Percentiles rank a stretch among this genome's conserved stretches.
Evolutionary conservation across 2,888 invertebrate genomes (phyloP).

Genomic region (Troilus luridus): DNA sequence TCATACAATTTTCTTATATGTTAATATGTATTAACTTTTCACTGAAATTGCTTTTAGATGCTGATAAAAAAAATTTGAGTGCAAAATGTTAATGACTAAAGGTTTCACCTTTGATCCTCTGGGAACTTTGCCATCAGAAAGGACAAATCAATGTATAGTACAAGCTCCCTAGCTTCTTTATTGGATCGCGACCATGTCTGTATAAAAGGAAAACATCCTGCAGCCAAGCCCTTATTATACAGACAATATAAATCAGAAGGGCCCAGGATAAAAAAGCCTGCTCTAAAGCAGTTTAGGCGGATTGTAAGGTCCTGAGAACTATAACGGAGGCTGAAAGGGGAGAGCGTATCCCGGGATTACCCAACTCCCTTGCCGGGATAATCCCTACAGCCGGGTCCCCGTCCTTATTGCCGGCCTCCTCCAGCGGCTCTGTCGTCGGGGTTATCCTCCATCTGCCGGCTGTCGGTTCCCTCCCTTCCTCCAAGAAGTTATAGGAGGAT

Average conservation of each 20-base stretch:
- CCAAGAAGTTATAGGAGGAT: not conserved
- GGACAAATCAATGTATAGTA: not conserved
- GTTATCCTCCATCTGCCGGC: not conserved
- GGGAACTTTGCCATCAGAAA: not conserved
- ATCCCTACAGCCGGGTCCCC: slow-evolving; percentile 22
- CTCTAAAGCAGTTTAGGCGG: slow-evolving; percentile 29
- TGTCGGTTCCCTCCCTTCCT: not conserved
- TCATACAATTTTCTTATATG: too few relatives aligned
- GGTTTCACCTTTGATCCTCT: not conserved
- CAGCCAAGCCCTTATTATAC: slow-evolving; percentile 35
- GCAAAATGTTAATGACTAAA: not conserved
- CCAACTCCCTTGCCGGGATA: slow-evolving; percentile 3
- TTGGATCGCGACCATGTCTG: not conserved
- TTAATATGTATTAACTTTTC: too few relatives aligned
- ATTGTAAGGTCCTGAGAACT: slow-evolving; percentile 38
- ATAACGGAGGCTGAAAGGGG: slow-evolving; percentile 32
- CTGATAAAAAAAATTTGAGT: too few relatives aligned
- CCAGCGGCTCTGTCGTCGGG: not conserved
- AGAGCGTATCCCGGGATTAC: slow-evolving; percentile 17
- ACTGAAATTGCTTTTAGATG: too few relatives aligned
- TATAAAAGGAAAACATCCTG: not conserved
- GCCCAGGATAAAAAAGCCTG: not conserved
- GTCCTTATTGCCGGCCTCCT: slow-evolving; percentile 11
- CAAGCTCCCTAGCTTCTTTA: not conserved
- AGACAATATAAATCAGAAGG: slow-evolving; percentile 43